phyloP scores from a whole-genome alignment of 2,888 invertebrate species.

The Mycalesis mineus region DNA sequence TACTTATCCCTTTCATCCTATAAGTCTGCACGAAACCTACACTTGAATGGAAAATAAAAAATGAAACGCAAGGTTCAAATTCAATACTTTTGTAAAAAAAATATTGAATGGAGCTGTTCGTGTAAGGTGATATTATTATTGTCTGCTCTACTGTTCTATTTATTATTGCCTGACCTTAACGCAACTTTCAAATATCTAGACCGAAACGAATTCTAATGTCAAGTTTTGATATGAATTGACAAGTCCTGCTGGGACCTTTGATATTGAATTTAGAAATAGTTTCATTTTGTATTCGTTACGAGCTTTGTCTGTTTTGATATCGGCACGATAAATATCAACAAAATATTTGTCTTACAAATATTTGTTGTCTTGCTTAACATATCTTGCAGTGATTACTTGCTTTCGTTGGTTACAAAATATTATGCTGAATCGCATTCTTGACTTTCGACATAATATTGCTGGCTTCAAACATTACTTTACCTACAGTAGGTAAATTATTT shows the following conservation, averaged over 20 bases:
- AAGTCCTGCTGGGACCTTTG: conserved; percentile 6
- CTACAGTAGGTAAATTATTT: not conserved
- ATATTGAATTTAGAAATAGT: conserved; percentile 3
- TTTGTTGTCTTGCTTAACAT: not conserved
- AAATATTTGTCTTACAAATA: not conserved
- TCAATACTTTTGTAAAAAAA: conserved; percentile 3
- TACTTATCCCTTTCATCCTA: no score
- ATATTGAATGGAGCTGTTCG: not conserved
- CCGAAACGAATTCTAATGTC: conserved; percentile 29
- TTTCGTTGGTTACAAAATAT: not conserved
- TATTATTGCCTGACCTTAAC: conserved; percentile 35
- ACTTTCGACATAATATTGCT: not conserved
- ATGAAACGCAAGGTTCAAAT: not conserved
- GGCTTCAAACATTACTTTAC: not conserved
- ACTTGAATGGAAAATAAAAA: not conserved
- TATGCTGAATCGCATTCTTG: not conserved
- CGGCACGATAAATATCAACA: not conserved
- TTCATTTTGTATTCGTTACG: not conserved
- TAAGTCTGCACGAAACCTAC: no score
- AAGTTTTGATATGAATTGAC: conserved; percentile 14
- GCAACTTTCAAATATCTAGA: conserved; percentile 40
- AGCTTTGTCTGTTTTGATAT: not conserved
- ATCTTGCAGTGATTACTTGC: not conserved
- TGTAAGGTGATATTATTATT: conserved; percentile 31
- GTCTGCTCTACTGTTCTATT: conserved; percentile 23